phyloP scores from a whole-genome alignment of 2,113 vertebrate genomes.

The Cyanistes caeruleus region DNA sequence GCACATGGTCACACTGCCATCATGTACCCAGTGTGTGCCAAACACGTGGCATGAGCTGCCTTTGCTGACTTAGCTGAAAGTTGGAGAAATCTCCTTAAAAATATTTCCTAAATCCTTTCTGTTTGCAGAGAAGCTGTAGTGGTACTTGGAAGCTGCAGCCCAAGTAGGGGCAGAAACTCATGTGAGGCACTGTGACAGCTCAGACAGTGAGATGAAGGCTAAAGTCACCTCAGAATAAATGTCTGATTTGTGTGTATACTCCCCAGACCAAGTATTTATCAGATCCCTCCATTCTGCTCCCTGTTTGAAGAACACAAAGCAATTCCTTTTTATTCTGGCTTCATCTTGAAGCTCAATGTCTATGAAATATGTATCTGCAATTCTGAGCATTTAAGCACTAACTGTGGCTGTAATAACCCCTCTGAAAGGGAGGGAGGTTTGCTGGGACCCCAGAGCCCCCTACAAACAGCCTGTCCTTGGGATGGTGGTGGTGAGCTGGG shows the following conservation, averaged over 20 bases:
- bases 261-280: neutral
- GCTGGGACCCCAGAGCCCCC: neutral
- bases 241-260: neutral
- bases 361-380: neutral
- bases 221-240: neutral
- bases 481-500: too few species aligned
- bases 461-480: too few species aligned
- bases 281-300: neutral
- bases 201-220: neutral
- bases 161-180: neutral
- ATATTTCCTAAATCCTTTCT: neutral
- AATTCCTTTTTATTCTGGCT: neutral
- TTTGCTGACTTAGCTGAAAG: neutral
- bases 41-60: neutral
- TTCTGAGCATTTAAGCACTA: neutral
- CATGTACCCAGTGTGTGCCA: neutral
- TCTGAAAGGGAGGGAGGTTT: neutral
- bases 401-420: neutral
- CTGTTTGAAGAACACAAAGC: neutral
- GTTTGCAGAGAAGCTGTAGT: neutral
- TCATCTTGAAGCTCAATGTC: neutral
- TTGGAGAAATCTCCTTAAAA: neutral
- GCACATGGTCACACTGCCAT: neutral
- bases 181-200: neutral
- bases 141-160: neutral